Evolutionary conservation across 2,113 vertebrate genomes (phyloP).

Genomic region (Passer montanus): DNA sequence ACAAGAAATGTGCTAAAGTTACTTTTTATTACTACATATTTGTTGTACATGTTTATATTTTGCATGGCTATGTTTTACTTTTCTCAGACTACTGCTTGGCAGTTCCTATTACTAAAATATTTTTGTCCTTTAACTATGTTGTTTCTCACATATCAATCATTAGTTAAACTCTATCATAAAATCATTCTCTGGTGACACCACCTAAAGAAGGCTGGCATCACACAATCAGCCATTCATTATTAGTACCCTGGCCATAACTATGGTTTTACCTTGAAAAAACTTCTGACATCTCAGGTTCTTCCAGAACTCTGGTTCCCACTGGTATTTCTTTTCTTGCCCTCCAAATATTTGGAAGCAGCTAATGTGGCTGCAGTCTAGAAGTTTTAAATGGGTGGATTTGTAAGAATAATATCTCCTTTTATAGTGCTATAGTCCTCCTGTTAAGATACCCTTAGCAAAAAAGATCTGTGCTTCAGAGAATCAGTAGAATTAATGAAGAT

Average conservation of each 20-base stretch:
- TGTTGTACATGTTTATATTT: background rate
- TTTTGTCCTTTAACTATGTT: background rate
- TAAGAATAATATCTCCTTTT: background rate
- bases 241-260: background rate
- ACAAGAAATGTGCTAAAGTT: background rate
- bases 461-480: background rate
- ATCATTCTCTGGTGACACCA: background rate
- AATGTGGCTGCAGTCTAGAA: background rate
- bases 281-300: background rate
- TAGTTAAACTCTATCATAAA: background rate
- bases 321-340: background rate
- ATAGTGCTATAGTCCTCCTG: background rate
- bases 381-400: background rate
- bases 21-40: background rate
- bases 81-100: background rate
- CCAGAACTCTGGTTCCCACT: background rate
- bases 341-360: background rate
- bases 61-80: background rate
- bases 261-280: background rate
- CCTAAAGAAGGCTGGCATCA: background rate
- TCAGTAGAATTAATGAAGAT: background rate
- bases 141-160: background rate
- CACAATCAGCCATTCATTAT: background rate
- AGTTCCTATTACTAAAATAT: background rate
- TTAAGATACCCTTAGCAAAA: background rate